Conservation (phyloP, 2,888 invertebrate genomes). For the Meta bourneti region DNA sequence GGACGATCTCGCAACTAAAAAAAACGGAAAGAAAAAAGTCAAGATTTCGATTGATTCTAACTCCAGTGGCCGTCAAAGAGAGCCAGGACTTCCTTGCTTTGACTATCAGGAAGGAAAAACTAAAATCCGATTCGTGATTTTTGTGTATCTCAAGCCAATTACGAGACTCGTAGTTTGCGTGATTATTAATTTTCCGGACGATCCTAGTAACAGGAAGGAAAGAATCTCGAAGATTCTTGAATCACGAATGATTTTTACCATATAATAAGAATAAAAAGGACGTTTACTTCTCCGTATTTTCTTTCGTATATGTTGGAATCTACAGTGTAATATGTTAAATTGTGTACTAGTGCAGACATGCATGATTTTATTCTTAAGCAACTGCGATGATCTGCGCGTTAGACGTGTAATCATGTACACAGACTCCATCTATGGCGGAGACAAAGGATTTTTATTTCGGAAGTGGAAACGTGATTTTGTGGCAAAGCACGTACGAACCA, state of each 20-base stretch:
- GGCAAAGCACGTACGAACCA: not conserved
- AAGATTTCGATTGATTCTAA: not conserved
- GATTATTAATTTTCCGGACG: not conserved
- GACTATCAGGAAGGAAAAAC: not conserved
- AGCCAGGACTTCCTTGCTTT: not conserved
- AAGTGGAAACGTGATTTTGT: not conserved
- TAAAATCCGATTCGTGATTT: not conserved
- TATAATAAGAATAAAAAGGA: not conserved
- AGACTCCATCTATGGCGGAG: not conserved
- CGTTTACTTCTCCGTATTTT: not conserved
- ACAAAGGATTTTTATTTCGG: not conserved
- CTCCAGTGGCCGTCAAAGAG: not conserved
- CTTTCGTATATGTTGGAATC: constrained; percentile 25
- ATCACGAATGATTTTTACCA: not conserved
- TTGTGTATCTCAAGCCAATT: not conserved
- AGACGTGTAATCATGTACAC: constrained; percentile 16
- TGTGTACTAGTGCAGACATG: constrained; percentile 14
- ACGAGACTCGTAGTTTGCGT: not conserved
- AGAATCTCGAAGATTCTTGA: not conserved
- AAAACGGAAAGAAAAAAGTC: not conserved
- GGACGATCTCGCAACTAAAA: constrained; percentile 44
- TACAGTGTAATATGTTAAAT: constrained; percentile 33
- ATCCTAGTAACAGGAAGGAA: not conserved
- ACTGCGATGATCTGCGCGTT: not conserved
- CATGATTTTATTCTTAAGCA: constrained; percentile 46